Evolutionary conservation across 2,797 vertebrate genomes (phyloP).

Genomic region (Eutrigla gurnardus): DNA sequence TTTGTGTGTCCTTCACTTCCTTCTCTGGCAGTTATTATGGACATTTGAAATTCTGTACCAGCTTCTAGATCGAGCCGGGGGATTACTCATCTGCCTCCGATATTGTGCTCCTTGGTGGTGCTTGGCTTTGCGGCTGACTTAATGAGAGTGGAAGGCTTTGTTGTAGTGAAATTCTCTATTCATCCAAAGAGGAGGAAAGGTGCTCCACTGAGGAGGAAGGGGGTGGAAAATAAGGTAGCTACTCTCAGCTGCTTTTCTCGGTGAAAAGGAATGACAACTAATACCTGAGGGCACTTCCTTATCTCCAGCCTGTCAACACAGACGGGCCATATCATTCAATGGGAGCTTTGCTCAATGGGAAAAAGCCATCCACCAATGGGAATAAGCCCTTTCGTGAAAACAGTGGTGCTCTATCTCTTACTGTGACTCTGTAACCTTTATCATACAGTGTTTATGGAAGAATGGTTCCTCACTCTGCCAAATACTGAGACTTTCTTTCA

Average conservation of each 20-base stretch:
- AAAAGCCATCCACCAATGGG: conserved; percentile 77
- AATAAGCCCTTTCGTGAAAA: conserved; percentile 75
- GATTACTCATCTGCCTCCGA: conserved; percentile 85
- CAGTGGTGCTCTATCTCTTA: conserved; percentile 74
- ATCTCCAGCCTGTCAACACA: conserved; percentile 94
- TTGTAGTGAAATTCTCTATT: conserved; percentile 89
- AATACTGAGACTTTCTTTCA: conserved; percentile 75
- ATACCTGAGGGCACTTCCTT: conserved; percentile 90
- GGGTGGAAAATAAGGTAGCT: conserved; percentile 67
- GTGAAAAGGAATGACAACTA: conserved; percentile 91
- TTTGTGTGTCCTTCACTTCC: conserved; percentile 76
- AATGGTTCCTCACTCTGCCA: conserved; percentile 69
- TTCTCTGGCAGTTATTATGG: conserved; percentile 81
- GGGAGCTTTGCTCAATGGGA: conserved; percentile 82
- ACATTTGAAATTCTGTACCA: conserved; percentile 85
- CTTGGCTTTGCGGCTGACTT: conserved; percentile 83
- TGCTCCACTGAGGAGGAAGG: conserved; percentile 78
- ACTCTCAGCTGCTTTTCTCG: conserved; percentile 78
- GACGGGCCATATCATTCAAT: conserved; percentile 88
- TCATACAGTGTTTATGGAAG: conserved; percentile 76
- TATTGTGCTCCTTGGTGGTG: conserved; percentile 81
- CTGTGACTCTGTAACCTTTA: conserved; percentile 78
- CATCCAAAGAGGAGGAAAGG: conserved; percentile 85
- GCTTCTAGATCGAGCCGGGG: conserved; percentile 81
- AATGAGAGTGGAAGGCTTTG: conserved; percentile 87